Base-by-base conservation (phyloP, 2,113 vertebrate genomes). In the Strix uralensis region DNA sequence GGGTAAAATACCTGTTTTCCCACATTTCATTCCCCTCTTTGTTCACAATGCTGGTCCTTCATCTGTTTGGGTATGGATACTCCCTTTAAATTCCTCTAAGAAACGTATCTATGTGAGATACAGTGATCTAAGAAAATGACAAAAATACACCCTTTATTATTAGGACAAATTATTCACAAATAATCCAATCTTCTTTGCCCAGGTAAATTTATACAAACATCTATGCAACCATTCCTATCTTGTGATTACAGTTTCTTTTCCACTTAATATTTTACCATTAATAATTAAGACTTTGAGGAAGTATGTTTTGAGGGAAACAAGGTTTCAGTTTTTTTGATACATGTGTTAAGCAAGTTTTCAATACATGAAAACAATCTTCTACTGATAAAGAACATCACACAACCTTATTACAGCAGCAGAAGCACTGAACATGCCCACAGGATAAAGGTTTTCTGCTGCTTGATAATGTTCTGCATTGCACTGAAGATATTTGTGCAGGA, bases 31-130 rank as follows among this genome's bases (percentile, higher is more conserved):
- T 51, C 55, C 34, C 40, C 11, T 36, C 59, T n/a, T 65, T 15
- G 74, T 2, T 58, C 63, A 32, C 1, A 1, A 14, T 11, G 67
- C 14, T 71, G 77, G 46, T 58, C 11, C 15, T 30, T 81, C 29
- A 73, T 63, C 72, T 81, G 51, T 34, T 54, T 38, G 40, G 27
- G 49, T 12, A 14, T 1, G 1, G 63, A 42, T 2, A 40, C 15
- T 19, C 44, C 40, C 40, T 13, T 36, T 55, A 3, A 72, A 25
- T 49, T 85, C 69, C n/a, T 52, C 15, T 10, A 10, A 61, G 29
- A 55, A 82, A 42, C 1, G 0, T 2, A 19, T 18, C 55, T 70
- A 3, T 19, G 8, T 5, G 11, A 70, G 25, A 51, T 7, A 49
- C 5, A 14, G 5, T 11, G 15, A 8, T 57, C 26, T 25, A 46